Evolutionary conservation across 2,113 vertebrate genomes (phyloP).

Genomic region (Hystrix cristata): DNA sequence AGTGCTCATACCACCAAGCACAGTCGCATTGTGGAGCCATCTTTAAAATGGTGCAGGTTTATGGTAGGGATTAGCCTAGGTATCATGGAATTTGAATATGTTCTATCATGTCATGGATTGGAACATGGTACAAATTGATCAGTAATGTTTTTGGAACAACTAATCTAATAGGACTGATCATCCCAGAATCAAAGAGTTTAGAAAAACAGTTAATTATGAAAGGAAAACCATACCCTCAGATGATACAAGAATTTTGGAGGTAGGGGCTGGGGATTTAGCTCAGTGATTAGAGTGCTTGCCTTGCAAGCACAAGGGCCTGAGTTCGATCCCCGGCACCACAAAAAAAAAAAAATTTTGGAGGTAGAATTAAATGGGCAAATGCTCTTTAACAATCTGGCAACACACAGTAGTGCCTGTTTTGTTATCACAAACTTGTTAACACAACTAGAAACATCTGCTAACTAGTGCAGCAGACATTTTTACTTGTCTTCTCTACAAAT

Average conservation of each 20-base stretch:
- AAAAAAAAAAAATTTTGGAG: too few species aligned
- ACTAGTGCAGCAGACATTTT: background rate
- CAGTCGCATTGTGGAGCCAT: background rate
- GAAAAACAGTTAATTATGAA: background rate
- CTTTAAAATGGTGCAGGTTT: background rate
- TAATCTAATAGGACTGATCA: background rate
- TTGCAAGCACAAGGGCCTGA: too few species aligned
- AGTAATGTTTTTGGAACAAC: background rate
- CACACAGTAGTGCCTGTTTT: background rate
- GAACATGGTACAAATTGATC: background rate
- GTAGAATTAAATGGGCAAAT: conserved; percentile 21
- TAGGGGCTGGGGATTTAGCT: too few species aligned
- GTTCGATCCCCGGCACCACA: too few species aligned
- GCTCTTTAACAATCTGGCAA: background rate
- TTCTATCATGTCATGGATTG: background rate
- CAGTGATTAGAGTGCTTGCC: too few species aligned
- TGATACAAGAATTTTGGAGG: background rate
- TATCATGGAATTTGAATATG: background rate
- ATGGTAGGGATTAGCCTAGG: background rate
- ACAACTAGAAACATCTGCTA: background rate
- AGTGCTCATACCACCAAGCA: background rate
- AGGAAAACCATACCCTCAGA: background rate
- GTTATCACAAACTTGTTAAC: background rate
- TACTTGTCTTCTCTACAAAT: background rate
- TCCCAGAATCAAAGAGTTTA: background rate